A percentile compares a stretch with the other conserved stretches of the same genome.
Conservation (phyloP, 2,888 invertebrate species). For the Aromia moschata region DNA sequence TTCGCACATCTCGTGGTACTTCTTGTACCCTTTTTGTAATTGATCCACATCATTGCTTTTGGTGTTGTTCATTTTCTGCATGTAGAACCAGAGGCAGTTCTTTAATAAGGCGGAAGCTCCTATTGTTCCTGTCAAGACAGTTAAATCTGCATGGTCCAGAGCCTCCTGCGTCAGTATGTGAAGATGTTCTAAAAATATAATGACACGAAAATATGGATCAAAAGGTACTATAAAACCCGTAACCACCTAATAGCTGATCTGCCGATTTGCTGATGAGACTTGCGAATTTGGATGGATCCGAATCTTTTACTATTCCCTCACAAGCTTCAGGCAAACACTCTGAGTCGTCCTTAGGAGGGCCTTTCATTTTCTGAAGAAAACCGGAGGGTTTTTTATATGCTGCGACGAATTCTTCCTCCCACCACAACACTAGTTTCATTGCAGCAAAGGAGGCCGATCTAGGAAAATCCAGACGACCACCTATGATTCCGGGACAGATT, state of each 20-base stretch:
- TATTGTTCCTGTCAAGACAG: slow-evolving; percentile 81
- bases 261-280: slow-evolving; percentile 76
- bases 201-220: neutral
- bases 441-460: slow-evolving; percentile 85
- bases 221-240: neutral
- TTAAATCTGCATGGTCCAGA: slow-evolving; percentile 83
- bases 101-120: slow-evolving; percentile 82
- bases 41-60: slow-evolving; percentile 45
- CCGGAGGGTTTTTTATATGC: slow-evolving; percentile 77
- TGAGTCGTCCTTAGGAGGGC: slow-evolving; percentile 59
- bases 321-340: slow-evolving; percentile 60
- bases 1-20: slow-evolving; percentile 84
- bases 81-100: slow-evolving; percentile 81
- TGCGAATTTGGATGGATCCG: slow-evolving; percentile 81
- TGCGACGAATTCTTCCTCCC: slow-evolving; percentile 83
- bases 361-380: slow-evolving; percentile 51
- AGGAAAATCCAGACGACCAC: slow-evolving; percentile 83
- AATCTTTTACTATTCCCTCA: slow-evolving; percentile 75
- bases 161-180: slow-evolving; percentile 85
- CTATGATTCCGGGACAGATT: slow-evolving; percentile 81
- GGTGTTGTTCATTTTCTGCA: slow-evolving; percentile 66
- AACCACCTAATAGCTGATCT: slow-evolving; percentile 76
- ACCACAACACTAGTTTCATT: slow-evolving; percentile 85
- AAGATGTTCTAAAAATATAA: slow-evolving; percentile 75
- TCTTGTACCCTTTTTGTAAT: slow-evolving; percentile 71